Evolutionary conservation across 30 jellyfish, hydroid and myxozoan species (phyloP).

Genomic region (Nemopilema nomurai): DNA sequence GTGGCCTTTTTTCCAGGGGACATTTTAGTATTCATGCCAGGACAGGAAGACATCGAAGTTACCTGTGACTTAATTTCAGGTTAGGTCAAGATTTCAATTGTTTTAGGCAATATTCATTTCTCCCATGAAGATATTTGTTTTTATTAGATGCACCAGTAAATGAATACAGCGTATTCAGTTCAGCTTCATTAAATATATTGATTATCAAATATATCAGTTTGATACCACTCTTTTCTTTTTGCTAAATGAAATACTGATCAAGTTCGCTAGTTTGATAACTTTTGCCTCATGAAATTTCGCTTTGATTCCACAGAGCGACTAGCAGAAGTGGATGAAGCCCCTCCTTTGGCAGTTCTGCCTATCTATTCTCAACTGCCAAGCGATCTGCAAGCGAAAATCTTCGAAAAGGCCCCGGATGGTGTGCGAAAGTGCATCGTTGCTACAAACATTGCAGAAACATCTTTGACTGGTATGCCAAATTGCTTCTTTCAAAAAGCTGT

Average conservation of each 20-base stretch:
- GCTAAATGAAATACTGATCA: no score
- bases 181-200: no score
- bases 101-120: not conserved
- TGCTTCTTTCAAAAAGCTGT: no score
- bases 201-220: not conserved
- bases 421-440: constrained; percentile 99
- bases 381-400: constrained; percentile 98
- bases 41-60: constrained; percentile 99
- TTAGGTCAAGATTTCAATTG: not conserved
- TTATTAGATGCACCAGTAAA: not conserved
- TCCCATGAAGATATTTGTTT: not conserved
- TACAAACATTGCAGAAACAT: constrained; percentile 98
- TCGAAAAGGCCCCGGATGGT: constrained; percentile 99
- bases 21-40: constrained; percentile 94
- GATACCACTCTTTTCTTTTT: no score
- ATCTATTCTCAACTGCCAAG: constrained; percentile 99
- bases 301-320: constrained; percentile 67
- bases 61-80: constrained; percentile 94
- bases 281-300: not conserved
- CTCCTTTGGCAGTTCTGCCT: constrained; percentile 98
- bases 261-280: not conserved
- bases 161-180: no score
- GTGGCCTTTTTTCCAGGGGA: constrained; percentile 65
- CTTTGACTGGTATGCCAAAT: constrained; percentile 74
- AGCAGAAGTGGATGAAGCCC: constrained; percentile 92